Base-by-base conservation (phyloP, 1,140 invertebrate species). In the Scaptomyza graminum region DNA sequence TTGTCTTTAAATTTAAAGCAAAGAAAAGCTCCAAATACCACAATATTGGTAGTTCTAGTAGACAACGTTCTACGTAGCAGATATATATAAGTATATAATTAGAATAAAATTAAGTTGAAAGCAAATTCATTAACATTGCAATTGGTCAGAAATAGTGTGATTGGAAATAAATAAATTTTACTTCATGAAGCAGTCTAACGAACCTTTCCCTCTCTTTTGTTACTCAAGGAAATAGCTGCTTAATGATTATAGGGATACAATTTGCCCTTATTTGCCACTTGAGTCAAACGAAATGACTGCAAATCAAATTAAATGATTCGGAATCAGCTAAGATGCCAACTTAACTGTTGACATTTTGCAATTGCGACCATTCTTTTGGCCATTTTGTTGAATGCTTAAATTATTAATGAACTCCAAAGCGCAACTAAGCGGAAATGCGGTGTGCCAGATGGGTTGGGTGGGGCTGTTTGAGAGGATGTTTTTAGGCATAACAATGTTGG, bases 401-500 rank as follows among this genome's bases (percentile, higher is more conserved):
- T 75, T 83, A 79, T 83, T 83, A 61, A 82, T 82, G 57, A 56
- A 68, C 70, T 50, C 15, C 13, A 50, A 63, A 83, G 56, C 52
- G 64, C 75, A 57, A 37, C 64, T 54, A 39, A 57, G 67, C 77
- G 78, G 77, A 80, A 81, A 52, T 57, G 56, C 25, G 41, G 52
- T 34, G 25, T 41, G n/a, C 7, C 43, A 16, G 39, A 46, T 54
- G 49, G 41, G 11, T 22, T 22, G 44, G 34, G 16, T 3, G 1
- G 18, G 18, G 18, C 2, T 3, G 18, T 1, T 22, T 22, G 60
- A 15, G 13, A 13, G 3, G 37, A 18, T 46, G 18, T 55, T 55
- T 39, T 62, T 63, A 61, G 59, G 16, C 63, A 8, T 37, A 76
- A 84, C 81, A 81, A 87, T 77, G 60, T 50, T 56, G n/a, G 66